Percentiles rank a stretch among this genome's conserved stretches.
Conservation (phyloP, 1,140 invertebrate genomes). For the Drosophila virilis region DNA sequence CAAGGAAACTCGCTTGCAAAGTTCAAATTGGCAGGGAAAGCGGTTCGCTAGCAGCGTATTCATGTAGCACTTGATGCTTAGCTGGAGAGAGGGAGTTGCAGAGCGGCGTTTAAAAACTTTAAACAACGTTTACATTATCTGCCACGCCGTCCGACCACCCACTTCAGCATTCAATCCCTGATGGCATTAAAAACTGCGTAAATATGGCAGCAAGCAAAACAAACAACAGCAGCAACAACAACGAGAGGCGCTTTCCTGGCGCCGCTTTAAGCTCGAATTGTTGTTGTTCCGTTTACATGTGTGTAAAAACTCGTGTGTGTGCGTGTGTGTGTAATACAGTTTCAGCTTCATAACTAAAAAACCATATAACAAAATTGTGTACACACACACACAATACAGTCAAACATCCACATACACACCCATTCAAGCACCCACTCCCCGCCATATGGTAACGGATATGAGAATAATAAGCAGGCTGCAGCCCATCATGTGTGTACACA, state of each 20-base stretch:
- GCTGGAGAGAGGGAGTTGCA: slow-evolving; percentile 8
- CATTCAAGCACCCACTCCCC: not conserved
- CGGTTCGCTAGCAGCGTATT: slow-evolving; percentile 23
- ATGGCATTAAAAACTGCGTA: slow-evolving; percentile 68
- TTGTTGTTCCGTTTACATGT: slow-evolving; percentile 54
- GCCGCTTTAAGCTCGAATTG: slow-evolving; percentile 59
- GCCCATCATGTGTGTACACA: slow-evolving; percentile 18
- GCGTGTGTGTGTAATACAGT: slow-evolving; percentile 62
- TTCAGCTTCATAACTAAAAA: slow-evolving; percentile 81
- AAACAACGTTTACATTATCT: slow-evolving; percentile 80
- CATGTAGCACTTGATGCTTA: slow-evolving; percentile 71
- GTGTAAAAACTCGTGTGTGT: slow-evolving; percentile 5
- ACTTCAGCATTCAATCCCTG: slow-evolving; percentile 49
- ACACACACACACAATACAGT: slow-evolving; percentile 45
- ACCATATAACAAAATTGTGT: slow-evolving; percentile 80
- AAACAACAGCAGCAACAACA: slow-evolving; percentile 43
- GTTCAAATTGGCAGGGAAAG: slow-evolving; percentile 56
- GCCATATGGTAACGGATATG: slow-evolving; percentile 15
- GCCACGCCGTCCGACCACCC: slow-evolving; percentile 10
- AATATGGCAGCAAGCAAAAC: slow-evolving; percentile 60
- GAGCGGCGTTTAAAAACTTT: slow-evolving; percentile 68
- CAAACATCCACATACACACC: slow-evolving; percentile 1
- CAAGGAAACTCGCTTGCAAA: slow-evolving; percentile 36
- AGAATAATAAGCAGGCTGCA: slow-evolving; percentile 68
- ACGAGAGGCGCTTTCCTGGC: slow-evolving; percentile 35